Conservation (phyloP, 1,140 invertebrate genomes). For the Ephestia elutella region DNA sequence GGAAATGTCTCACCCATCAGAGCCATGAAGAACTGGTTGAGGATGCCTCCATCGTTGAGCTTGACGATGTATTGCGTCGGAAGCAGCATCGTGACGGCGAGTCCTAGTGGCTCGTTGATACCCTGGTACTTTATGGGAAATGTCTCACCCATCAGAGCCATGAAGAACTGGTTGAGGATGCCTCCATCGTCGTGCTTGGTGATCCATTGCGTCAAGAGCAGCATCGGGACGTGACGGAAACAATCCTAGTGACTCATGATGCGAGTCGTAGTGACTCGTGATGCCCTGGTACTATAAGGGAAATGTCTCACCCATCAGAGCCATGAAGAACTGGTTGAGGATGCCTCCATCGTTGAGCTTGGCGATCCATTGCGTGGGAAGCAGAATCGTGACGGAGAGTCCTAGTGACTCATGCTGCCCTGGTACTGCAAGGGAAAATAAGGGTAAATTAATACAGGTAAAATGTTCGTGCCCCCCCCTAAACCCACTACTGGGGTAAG, state of each 20-base stretch:
- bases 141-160: conserved; percentile 59
- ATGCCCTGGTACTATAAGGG: not conserved
- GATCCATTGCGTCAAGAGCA: too few species aligned
- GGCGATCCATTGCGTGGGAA: conserved; percentile 45
- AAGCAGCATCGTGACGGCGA: too few species aligned
- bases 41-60: too few species aligned
- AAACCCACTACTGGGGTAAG: too few species aligned
- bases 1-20: too few species aligned
- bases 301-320: conserved; percentile 49
- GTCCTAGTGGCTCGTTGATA: not conserved
- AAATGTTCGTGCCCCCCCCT: too few species aligned
- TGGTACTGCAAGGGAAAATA: not conserved
- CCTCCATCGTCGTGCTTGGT: too few species aligned
- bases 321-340: conserved; percentile 61
- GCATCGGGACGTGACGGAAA: too few species aligned
- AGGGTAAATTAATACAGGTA: too few species aligned
- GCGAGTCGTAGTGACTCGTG: not conserved
- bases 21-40: too few species aligned
- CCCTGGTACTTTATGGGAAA: not conserved
- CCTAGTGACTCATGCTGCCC: conserved; percentile 2
- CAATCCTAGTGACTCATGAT: not conserved
- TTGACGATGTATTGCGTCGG: too few species aligned
- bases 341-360: conserved; percentile 49
- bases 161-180: too few species aligned
- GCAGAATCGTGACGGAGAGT: conserved; percentile 8